These are phyloP conservation scores for Callorhinus ursinus DNA, from an alignment of 2,113 vertebrate species.

Conservation along the genomic window DNA sequence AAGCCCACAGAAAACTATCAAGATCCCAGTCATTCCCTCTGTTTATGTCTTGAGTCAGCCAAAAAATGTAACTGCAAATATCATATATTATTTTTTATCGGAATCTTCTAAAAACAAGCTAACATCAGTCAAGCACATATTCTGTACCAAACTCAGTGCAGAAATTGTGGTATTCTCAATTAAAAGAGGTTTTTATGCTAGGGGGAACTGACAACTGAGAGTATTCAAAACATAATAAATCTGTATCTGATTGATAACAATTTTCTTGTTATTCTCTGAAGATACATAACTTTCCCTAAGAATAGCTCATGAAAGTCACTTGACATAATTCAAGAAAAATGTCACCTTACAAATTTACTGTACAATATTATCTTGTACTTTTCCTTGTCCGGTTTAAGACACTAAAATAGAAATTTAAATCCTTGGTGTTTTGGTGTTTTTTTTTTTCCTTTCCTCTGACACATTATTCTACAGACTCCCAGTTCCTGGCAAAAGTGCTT, in stretches of 20 bases:
- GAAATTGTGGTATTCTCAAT: constrained; percentile 24
- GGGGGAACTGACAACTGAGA: not conserved
- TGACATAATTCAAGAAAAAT: not conserved
- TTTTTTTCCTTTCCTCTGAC: not conserved
- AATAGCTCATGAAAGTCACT: not conserved
- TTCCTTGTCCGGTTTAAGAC: not conserved
- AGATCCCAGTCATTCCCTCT: not conserved
- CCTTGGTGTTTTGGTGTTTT: not conserved
- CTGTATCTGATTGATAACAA: not conserved
- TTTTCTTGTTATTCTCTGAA: not conserved
- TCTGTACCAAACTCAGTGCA: not conserved
- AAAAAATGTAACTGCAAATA: not conserved
- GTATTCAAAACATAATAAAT: not conserved
- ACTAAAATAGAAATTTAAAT: not conserved
- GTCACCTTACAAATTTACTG: not conserved
- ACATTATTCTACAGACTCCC: not conserved
- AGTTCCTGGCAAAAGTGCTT: not conserved
- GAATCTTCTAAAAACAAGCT: constrained; percentile 1
- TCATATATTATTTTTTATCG: not conserved
- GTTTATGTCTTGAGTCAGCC: not conserved
- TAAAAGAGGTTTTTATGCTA: not conserved
- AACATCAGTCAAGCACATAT: not conserved
- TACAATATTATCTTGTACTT: not conserved
- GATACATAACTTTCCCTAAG: not conserved
- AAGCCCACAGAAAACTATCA: not conserved